These are phyloP conservation scores for Harpalus rubripes DNA, from an alignment of 2,888 invertebrate species.

Conservation along the genomic window DNA sequence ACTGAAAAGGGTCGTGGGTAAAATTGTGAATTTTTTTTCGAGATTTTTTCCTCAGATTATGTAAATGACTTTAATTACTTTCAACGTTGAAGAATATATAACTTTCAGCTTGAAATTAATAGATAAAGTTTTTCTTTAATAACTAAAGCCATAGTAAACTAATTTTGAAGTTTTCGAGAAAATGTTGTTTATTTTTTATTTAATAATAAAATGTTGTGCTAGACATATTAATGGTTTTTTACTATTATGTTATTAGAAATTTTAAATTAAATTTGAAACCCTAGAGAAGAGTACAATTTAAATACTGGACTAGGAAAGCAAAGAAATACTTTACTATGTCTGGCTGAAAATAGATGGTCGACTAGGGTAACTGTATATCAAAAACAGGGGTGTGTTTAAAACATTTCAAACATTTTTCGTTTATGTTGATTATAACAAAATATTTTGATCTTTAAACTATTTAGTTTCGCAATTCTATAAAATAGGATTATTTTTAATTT, in stretches of 20 bases:
- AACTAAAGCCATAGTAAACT: not conserved
- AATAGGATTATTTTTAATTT: no score
- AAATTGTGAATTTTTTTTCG: not conserved
- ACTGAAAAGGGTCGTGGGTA: not conserved
- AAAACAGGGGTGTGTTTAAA: no score
- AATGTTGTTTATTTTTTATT: not conserved
- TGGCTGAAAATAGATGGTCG: no score
- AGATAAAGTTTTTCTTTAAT: slow-evolving; percentile 2
- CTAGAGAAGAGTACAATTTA: no score
- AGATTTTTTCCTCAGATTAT: slow-evolving; percentile 2
- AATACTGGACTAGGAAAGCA: no score
- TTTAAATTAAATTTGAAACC: slow-evolving; percentile 3
- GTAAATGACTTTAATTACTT: slow-evolving; percentile 20
- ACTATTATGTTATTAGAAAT: not conserved
- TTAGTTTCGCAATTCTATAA: no score
- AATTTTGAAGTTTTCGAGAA: not conserved
- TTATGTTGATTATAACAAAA: no score
- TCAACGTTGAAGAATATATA: not conserved
- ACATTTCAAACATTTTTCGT: no score
- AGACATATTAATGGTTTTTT: not conserved
- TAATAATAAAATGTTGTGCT: not conserved
- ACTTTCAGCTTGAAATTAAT: not conserved
- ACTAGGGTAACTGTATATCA: no score
- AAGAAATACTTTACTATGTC: no score
- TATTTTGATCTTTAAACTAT: no score